phyloP scores from a whole-genome alignment of 2,113 vertebrate genomes.

The Ancistrus triradiatus region DNA sequence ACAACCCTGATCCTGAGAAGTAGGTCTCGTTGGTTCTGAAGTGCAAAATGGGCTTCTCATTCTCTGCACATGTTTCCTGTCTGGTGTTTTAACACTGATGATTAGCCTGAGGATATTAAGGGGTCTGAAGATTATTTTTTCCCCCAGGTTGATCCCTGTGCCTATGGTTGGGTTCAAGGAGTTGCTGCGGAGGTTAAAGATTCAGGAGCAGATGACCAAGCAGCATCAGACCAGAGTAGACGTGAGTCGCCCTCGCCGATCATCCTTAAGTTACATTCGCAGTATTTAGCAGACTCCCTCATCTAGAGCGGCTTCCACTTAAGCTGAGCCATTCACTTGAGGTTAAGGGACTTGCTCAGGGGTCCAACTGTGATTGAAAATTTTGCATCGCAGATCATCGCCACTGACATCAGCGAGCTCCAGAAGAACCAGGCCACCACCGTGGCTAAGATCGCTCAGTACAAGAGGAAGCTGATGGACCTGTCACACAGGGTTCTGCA shows the following conservation, averaged over 20 bases:
- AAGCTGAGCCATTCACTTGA: too few relatives aligned
- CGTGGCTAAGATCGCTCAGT: conserved; percentile 94
- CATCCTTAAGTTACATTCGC: too few relatives aligned
- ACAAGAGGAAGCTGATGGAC: conserved; percentile 96
- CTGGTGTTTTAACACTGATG: too few relatives aligned
- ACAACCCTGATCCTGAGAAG: conserved; percentile 97
- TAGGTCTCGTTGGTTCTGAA: conserved; percentile 56
- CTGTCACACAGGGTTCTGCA: conserved; percentile 91
- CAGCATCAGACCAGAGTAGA: conserved; percentile 96
- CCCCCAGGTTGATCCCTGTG: conserved; percentile 86
- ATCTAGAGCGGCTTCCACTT: too few relatives aligned
- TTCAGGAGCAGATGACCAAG: conserved; percentile 98
- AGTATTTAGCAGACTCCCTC: too few relatives aligned
- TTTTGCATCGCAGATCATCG: conserved; percentile 79
- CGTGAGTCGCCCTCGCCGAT: conserved; percentile 64
- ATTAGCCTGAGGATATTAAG: too few relatives aligned
- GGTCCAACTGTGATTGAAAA: background rate
- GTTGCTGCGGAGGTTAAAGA: conserved; percentile 84
- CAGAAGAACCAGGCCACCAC: conserved; percentile 97
- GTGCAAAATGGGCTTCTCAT: background rate
- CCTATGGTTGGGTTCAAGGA: conserved; percentile 98
- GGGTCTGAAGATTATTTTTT: background rate
- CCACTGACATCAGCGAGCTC: conserved; percentile 90
- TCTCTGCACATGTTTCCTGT: too few relatives aligned
- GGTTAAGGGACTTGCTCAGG: too few relatives aligned